Evolutionary conservation across 2,888 invertebrate genomes (phyloP).

Genomic region (Eurytoma californica): DNA sequence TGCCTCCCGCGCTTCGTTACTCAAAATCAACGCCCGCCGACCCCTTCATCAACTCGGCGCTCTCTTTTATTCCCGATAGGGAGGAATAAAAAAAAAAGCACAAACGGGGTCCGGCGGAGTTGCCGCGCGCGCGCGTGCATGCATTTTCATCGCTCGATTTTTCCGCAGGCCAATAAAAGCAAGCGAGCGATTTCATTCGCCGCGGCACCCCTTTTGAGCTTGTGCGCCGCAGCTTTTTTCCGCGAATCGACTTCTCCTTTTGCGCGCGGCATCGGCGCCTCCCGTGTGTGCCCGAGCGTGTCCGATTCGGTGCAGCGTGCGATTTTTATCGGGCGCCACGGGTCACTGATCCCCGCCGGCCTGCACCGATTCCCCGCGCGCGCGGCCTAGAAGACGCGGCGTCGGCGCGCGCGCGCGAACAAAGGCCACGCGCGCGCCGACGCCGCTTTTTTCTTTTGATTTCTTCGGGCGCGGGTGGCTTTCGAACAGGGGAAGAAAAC

Average conservation of each 20-base stretch:
- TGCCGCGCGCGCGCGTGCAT: not conserved
- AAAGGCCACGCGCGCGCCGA: not conserved
- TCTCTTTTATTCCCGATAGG: not conserved
- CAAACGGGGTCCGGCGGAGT: not conserved
- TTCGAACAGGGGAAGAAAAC: too few species aligned
- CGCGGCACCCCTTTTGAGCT: not conserved
- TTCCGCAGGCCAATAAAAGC: slow-evolving; percentile 12
- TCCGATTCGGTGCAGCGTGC: not conserved
- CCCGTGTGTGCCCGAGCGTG: not conserved
- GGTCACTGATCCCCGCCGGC: too few species aligned
- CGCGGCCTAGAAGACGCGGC: not conserved
- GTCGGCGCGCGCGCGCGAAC: too few species aligned
- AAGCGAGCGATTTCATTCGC: not conserved
- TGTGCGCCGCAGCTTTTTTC: not conserved
- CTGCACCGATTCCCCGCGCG: too few species aligned
- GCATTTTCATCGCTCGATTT: slow-evolving; percentile 6
- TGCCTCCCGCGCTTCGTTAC: slow-evolving; percentile 1
- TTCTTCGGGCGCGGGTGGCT: not conserved
- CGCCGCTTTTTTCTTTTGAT: not conserved
- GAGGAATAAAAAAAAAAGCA: not conserved
- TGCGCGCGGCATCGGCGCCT: not conserved
- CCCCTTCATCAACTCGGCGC: not conserved
- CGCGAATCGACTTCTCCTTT: slow-evolving; percentile 19
- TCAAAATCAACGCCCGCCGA: slow-evolving; percentile 1
- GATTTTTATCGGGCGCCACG: not conserved